phyloP scores from a whole-genome alignment of 2,113 vertebrate species.

The Microcebus jonahi region DNA sequence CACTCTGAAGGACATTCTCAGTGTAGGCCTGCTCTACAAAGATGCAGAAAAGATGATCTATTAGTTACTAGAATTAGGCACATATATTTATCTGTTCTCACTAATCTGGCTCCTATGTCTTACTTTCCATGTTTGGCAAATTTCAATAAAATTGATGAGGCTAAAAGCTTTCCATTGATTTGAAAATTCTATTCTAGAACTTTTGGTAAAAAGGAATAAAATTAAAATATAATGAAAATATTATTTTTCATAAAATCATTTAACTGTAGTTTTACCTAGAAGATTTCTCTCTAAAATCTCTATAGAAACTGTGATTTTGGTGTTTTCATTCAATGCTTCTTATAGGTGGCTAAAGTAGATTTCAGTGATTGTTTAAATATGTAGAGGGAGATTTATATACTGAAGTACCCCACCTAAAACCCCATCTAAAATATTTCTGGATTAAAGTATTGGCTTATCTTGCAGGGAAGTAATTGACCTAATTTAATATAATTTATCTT shows the following conservation, averaged over 20 bases:
- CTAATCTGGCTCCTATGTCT: not conserved
- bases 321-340: not conserved
- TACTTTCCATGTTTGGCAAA: not conserved
- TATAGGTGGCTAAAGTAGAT: not conserved
- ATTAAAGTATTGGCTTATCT: not conserved
- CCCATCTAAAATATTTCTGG: not conserved
- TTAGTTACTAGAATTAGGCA: not conserved
- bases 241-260: not conserved
- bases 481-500: not conserved
- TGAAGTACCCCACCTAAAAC: not conserved
- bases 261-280: not conserved
- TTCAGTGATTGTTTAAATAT: not conserved
- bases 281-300: not conserved
- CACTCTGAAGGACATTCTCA: conserved; percentile 57
- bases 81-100: not conserved
- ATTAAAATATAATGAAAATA: not conserved
- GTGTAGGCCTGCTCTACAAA: not conserved
- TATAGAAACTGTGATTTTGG: not conserved
- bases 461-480: not conserved
- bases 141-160: not conserved
- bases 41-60: not conserved
- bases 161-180: not conserved
- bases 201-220: not conserved
- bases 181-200: not conserved
- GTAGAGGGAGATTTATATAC: not conserved